Evolutionary conservation across 2,113 vertebrate genomes (phyloP).

Genomic region (Mugil cephalus): DNA sequence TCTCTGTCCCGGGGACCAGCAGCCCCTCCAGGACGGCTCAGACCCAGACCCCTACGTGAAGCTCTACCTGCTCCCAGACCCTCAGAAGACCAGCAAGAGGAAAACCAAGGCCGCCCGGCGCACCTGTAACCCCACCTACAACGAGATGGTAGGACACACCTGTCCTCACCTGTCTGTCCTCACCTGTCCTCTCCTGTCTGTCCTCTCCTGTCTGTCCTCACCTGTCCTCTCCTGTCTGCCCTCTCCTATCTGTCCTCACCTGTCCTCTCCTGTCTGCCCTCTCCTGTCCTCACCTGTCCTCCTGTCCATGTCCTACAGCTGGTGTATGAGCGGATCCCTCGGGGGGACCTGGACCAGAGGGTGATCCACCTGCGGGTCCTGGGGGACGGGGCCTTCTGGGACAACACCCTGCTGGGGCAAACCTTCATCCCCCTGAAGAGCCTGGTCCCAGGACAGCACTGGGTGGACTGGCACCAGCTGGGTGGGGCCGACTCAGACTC

Average conservation of each 20-base stretch:
- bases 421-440: constrained; percentile 90
- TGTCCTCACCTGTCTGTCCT: no score
- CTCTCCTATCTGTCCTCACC: neutral
- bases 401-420: constrained; percentile 94
- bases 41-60: constrained; percentile 98
- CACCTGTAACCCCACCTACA: constrained; percentile 98
- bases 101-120: constrained; percentile 97
- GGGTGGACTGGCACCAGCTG: constrained; percentile 94
- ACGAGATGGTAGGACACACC: constrained; percentile 89
- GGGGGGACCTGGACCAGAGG: constrained; percentile 93
- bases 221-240: no score
- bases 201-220: no score
- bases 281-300: no score
- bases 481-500: constrained; percentile 83
- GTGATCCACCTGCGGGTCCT: constrained; percentile 94
- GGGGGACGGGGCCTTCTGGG: constrained; percentile 95
- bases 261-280: no score
- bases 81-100: constrained; percentile 96
- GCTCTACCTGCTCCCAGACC: constrained; percentile 95
- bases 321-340: constrained; percentile 93
- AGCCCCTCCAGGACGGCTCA: constrained; percentile 91
- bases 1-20: constrained; percentile 72
- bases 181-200: no score
- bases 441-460: constrained; percentile 90
- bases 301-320: constrained; percentile 79